Conservation (phyloP, 2,113 vertebrate species). For the Casuarius casuarius region DNA sequence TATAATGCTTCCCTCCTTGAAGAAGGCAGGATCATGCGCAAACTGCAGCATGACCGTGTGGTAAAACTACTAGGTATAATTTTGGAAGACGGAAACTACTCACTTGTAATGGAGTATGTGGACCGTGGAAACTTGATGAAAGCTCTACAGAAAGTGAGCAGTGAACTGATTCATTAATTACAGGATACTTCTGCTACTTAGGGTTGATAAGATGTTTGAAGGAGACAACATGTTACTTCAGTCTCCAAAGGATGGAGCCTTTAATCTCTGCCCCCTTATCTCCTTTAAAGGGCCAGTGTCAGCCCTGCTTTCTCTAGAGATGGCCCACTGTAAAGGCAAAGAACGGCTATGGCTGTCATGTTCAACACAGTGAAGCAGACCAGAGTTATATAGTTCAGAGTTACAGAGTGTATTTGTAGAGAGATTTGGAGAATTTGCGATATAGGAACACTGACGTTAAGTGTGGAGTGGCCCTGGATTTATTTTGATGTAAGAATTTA, state of each 20-base stretch:
- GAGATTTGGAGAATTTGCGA: not conserved
- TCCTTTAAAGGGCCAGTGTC: not conserved
- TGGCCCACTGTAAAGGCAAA: not conserved
- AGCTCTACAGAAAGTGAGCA: conserved; percentile 85
- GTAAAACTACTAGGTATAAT: conserved; percentile 91
- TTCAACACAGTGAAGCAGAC: not conserved
- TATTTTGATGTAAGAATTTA: not conserved
- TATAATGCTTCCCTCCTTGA: conserved; percentile 86
- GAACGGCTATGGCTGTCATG: not conserved
- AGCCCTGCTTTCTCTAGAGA: not conserved
- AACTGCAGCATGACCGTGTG: conserved; percentile 86
- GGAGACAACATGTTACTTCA: not conserved
- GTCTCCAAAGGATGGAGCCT: not conserved
- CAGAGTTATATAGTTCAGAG: not conserved
- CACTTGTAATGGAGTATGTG: conserved; percentile 93
- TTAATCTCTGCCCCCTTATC: not conserved
- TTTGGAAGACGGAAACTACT: conserved; percentile 89
- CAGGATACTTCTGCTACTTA: not conserved
- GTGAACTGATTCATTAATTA: not conserved
- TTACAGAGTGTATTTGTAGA: not conserved
- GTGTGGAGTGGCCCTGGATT: not conserved
- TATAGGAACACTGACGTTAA: not conserved
- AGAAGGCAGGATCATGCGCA: conserved; percentile 91
- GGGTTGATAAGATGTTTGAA: not conserved
- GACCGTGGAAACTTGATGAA: conserved; percentile 87